Percentiles rank a stretch among this genome's conserved stretches.
phyloP scores from a whole-genome alignment of 2,113 vertebrate genomes.

The Epinephelus fuscoguttatus region DNA sequence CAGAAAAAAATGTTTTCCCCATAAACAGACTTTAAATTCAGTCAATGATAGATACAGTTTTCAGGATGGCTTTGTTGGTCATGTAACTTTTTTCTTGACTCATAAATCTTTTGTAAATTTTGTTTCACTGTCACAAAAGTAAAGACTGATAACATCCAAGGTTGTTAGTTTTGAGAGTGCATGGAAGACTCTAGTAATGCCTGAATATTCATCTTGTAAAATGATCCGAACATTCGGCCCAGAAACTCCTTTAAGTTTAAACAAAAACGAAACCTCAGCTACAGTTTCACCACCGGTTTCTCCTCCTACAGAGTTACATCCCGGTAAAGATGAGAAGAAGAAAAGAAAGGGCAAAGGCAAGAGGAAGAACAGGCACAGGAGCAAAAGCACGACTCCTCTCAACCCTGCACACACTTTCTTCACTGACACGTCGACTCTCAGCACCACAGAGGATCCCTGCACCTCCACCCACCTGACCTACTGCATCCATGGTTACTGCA shows the following conservation, averaged over 20 bases:
- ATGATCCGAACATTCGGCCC: neutral
- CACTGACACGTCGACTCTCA: constrained; percentile 47
- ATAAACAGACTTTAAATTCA: neutral
- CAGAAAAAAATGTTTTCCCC: neutral
- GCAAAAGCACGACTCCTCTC: constrained; percentile 66
- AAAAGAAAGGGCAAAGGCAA: constrained; percentile 71
- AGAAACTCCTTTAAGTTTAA: neutral
- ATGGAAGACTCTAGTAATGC: neutral
- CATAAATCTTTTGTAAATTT: neutral
- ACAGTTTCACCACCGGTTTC: neutral
- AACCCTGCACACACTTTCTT: constrained; percentile 49
- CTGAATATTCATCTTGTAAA: neutral
- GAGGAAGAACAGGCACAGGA: constrained; percentile 63
- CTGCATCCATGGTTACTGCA: constrained; percentile 86
- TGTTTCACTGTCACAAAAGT: neutral
- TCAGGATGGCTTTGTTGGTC: too few relatives aligned
- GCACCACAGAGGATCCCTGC: constrained; percentile 79
- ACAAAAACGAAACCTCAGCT: neutral
- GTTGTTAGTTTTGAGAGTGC: neutral
- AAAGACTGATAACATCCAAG: neutral
- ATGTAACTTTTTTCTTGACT: neutral
- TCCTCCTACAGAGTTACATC: constrained; percentile 23
- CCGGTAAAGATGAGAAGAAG: constrained; percentile 52
- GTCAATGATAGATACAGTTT: neutral
- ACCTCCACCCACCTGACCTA: constrained; percentile 79